Evolutionary conservation across 2,888 invertebrate genomes (phyloP), one percentile per base, ranked within the genome.

Genomic region (Xestia c-nigrum): DNA sequence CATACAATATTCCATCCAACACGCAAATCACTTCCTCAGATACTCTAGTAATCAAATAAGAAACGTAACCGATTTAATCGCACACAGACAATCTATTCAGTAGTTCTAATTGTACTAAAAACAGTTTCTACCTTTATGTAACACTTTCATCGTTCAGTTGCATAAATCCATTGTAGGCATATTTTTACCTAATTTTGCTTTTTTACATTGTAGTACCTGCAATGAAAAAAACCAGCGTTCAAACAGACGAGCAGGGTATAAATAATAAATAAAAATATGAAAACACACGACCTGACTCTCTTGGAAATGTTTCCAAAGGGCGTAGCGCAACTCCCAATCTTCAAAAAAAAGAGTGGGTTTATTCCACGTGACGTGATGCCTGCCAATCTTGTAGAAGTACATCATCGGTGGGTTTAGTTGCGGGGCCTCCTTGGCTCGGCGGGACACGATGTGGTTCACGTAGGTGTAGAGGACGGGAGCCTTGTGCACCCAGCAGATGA

Each of bases 311-410:
- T 97, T 97, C 97, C 97, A 97, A 10, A 97, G 89, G 0, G 97
- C 97, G 83, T 97, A 98, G 52, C 97, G 95, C 5, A 97, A 94
- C 88, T 97, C 97, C 97, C 97, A 97, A 87, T 97, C 97, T 80
- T 97, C 97, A 78, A 98, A 97, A 89, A 97, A 98, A 21, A 98
- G 90, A 10, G 97, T 97, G 0, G 97, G 97, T 76, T 97, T 97
- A 85, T 97, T 96, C 97, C 97, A 97, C 0, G 97, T 94, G 3
- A 97, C 93, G 76, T 97, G 97, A 86, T 97, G 97, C 21, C 95
- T 93, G 0, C 97, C 97, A 71, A 97, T 97, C 57, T 94, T 94
- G 87, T 98, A 97, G 38, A 90, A 90, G 1, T 94, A 91, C 87
- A 95, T 94, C 55, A 98, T 85, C 0, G 97, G 97, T 0, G 98